A percentile compares a stretch with the other conserved stretches of the same genome.
Conservation (phyloP, 2,797 vertebrate genomes). For the Sebastes baramenuke region DNA sequence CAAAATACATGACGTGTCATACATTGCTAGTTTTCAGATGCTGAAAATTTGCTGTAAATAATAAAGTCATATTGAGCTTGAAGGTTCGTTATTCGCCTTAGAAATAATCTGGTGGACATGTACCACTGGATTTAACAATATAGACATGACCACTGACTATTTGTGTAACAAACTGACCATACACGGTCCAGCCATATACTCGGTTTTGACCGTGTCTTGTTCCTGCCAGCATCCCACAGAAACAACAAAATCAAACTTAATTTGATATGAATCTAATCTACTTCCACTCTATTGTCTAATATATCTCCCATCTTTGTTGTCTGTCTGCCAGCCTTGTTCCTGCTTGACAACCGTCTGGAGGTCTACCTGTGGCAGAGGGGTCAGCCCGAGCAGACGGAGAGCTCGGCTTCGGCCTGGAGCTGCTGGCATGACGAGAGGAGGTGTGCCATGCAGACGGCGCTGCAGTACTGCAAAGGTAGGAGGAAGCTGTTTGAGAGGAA, state of each 20-base stretch:
- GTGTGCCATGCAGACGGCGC: constrained; percentile 83
- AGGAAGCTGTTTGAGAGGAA: neutral
- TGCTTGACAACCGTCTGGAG: constrained; percentile 85
- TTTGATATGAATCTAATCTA: neutral
- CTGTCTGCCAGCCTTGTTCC: constrained; percentile 78
- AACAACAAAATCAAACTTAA: neutral
- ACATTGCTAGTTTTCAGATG: neutral
- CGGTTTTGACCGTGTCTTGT: too few species aligned
- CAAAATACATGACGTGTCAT: neutral
- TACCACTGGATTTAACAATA: too few species aligned
- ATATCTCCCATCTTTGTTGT: neutral
- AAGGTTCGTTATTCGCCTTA: neutral
- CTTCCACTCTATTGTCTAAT: neutral
- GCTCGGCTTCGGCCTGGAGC: constrained; percentile 56
- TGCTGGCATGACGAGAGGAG: constrained; percentile 75
- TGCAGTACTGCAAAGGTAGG: constrained; percentile 85
- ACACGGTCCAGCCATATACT: too few species aligned
- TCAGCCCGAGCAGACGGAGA: constrained; percentile 58
- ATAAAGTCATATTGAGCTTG: neutral
- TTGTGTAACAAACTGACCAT: too few species aligned
- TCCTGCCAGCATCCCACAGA: neutral
- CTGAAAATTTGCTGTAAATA: neutral
- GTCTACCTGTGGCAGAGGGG: constrained; percentile 86
- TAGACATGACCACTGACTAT: too few species aligned
- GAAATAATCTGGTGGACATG: neutral